Percentiles rank a stretch among this genome's conserved stretches.
Conservation (phyloP, 2,888 invertebrate genomes). For the Thera britannica region DNA sequence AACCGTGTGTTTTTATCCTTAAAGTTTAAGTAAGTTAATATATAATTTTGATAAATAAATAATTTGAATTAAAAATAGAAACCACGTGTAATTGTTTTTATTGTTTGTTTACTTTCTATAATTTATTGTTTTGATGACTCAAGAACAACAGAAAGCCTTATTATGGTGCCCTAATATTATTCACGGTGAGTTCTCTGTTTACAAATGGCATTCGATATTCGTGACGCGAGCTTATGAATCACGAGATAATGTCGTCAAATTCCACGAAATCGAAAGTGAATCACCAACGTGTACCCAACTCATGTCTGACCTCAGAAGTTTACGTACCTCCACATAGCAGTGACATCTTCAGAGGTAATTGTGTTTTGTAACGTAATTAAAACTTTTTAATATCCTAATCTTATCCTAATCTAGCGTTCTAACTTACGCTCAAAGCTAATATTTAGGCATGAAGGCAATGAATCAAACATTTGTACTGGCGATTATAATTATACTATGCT, state of each 20-base stretch:
- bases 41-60: background rate
- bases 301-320: conserved; percentile 31
- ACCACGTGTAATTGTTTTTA: conserved; percentile 4
- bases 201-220: conserved; percentile 39
- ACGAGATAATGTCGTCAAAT: conserved; percentile 44
- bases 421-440: conserved; percentile 67
- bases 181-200: conserved; percentile 26
- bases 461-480: conserved; percentile 81
- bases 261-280: conserved; percentile 37
- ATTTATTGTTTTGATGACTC: background rate
- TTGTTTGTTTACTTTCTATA: conserved; percentile 6
- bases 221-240: conserved; percentile 42
- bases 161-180: conserved; percentile 6
- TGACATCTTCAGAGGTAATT: conserved; percentile 66
- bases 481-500: conserved; percentile 63
- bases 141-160: background rate
- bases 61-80: background rate
- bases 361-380: conserved; percentile 53
- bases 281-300: conserved; percentile 34
- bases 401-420: conserved; percentile 72
- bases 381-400: conserved; percentile 42
- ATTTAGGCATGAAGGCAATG: conserved; percentile 77
- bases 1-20: background rate
- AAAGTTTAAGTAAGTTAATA: background rate
- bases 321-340: conserved; percentile 81